Evolutionary conservation across 2,113 vertebrate species (phyloP).

Genomic region (Petrocephalus zakoni): DNA sequence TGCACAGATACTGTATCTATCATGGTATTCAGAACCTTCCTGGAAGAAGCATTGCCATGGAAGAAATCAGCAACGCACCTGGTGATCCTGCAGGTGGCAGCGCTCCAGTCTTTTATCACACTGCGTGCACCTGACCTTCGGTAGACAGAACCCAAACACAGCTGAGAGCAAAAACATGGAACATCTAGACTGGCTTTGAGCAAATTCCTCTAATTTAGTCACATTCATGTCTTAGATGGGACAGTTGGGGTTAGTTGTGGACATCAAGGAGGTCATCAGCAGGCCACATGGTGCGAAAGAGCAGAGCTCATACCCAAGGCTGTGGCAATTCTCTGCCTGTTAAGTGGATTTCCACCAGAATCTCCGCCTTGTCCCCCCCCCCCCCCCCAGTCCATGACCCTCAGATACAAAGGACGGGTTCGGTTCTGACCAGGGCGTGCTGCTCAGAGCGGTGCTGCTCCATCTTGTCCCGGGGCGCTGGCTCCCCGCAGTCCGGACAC

Average conservation of each 20-base stretch:
- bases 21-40: too few species aligned
- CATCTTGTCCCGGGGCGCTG: slow-evolving; percentile 48
- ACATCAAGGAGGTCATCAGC: not conserved
- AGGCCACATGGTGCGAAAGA: not conserved
- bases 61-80: too few species aligned
- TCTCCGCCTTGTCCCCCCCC: not conserved
- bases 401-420: too few species aligned
- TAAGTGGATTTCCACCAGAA: not conserved
- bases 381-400: not conserved
- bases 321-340: not conserved
- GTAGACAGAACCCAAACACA: not conserved
- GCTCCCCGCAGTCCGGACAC: slow-evolving; percentile 62
- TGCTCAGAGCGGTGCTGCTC: slow-evolving; percentile 51
- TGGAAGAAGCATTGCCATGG: too few species aligned
- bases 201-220: not conserved
- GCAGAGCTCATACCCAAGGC: not conserved
- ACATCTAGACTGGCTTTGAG: too few species aligned
- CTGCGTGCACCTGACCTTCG: slow-evolving; percentile 54
- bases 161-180: too few species aligned
- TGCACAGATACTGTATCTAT: too few species aligned
- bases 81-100: slow-evolving; percentile 47
- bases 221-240: not conserved
- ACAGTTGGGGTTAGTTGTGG: not conserved
- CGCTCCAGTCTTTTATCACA: slow-evolving; percentile 52
- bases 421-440: slow-evolving; percentile 58